Evolutionary conservation across 1,140 invertebrate species (phyloP).

Genomic region (Cotesia chilonis): DNA sequence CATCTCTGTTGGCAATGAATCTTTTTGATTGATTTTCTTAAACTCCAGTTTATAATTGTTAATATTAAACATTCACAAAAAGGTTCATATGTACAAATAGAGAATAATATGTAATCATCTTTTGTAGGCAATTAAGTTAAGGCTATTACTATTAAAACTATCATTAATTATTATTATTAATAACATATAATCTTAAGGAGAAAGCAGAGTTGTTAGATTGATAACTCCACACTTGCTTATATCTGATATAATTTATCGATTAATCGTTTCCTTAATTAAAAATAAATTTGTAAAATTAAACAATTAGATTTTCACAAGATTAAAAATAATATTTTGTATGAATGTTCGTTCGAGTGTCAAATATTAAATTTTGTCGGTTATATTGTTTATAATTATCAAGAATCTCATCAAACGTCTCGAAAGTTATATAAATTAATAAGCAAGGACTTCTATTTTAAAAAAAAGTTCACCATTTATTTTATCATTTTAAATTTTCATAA

Average conservation of each 20-base stretch:
- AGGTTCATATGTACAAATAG: slow-evolving; percentile 38
- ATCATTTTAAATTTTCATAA: background rate
- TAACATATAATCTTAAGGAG: too few relatives aligned
- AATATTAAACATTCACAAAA: slow-evolving; percentile 15
- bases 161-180: background rate
- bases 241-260: too few relatives aligned
- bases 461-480: background rate
- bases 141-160: background rate
- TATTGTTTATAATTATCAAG: background rate
- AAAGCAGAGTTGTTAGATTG: too few relatives aligned
- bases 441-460: slow-evolving; percentile 6
- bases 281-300: too few relatives aligned
- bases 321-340: slow-evolving; percentile 1
- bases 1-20: slow-evolving; percentile 34
- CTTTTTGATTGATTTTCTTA: too few relatives aligned
- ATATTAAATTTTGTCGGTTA: background rate
- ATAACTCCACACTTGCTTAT: too few relatives aligned
- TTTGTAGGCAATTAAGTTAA: background rate
- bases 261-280: too few relatives aligned
- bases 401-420: slow-evolving; percentile 15
- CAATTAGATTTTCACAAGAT: background rate
- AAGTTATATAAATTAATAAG: slow-evolving; percentile 11
- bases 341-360: background rate
- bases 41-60: background rate
- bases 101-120: background rate